phyloP scores from a whole-genome alignment of 2,888 invertebrate genomes.

The Coenonympha glycerion region DNA sequence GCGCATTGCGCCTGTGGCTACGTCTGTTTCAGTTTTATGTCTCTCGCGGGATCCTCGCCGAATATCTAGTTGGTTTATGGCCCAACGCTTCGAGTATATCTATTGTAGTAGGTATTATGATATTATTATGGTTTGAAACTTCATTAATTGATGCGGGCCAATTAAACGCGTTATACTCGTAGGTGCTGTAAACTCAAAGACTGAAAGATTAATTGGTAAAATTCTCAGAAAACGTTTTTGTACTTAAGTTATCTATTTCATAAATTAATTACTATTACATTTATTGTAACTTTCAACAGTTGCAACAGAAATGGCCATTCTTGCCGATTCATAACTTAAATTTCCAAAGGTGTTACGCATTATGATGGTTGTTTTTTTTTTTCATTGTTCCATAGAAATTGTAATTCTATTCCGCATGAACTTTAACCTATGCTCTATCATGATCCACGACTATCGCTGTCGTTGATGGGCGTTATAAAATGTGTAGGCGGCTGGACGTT shows the following conservation, averaged over 20 bases:
- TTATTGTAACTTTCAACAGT: too few relatives aligned
- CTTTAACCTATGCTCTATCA: constrained; percentile 8
- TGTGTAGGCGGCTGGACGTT: constrained; percentile 25
- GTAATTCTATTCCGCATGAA: background rate
- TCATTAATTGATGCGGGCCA: background rate
- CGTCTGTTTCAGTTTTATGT: constrained; percentile 30
- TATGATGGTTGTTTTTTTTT: too few relatives aligned
- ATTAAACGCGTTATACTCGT: background rate
- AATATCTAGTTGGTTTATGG: constrained; percentile 32
- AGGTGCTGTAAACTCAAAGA: too few relatives aligned
- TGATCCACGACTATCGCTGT: background rate
- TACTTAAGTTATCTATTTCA: too few relatives aligned
- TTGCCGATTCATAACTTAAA: too few relatives aligned
- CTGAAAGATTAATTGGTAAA: too few relatives aligned
- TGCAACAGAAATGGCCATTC: too few relatives aligned
- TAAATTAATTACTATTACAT: too few relatives aligned
- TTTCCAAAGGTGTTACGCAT: background rate
- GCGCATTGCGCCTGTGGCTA: constrained; percentile 23
- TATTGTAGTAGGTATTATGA: constrained; percentile 7
- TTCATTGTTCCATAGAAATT: background rate
- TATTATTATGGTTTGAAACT: background rate
- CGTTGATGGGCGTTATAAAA: background rate
- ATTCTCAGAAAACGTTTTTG: too few relatives aligned
- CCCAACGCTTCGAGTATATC: constrained; percentile 27
- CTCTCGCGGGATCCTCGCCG: constrained; percentile 29